A percentile compares a stretch with the other conserved stretches of the same genome.
Conservation (phyloP, 2,888 invertebrate species). For the Ectemnius lituratus region DNA sequence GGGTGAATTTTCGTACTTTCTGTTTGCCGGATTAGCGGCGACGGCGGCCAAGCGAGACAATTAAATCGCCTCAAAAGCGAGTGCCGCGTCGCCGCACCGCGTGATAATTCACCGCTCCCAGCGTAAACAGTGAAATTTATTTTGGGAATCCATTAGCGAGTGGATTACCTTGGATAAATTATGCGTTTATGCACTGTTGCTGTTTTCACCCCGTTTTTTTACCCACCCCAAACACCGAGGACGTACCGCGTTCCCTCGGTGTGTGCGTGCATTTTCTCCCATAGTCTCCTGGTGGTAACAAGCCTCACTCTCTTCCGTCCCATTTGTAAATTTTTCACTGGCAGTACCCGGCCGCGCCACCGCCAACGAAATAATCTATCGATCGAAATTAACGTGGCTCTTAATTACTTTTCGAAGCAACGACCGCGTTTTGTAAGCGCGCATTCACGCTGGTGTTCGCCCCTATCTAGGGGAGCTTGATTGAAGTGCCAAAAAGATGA, state of each 20-base stretch:
- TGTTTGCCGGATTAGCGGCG: conserved; percentile 11
- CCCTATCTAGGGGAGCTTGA: not conserved
- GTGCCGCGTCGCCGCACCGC: not conserved
- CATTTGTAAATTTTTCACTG: not conserved
- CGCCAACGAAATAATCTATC: conserved; percentile 1
- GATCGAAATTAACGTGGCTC: conserved; percentile 8
- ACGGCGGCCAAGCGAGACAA: conserved; percentile 21
- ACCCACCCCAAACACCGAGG: too few relatives aligned
- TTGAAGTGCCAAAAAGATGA: not conserved
- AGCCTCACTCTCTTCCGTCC: too few relatives aligned
- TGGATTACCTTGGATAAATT: conserved; percentile 38
- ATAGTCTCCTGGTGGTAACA: too few relatives aligned
- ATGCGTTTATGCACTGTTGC: conserved; percentile 25
- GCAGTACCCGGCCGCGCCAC: not conserved
- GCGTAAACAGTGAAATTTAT: conserved; percentile 37
- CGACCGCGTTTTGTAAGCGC: not conserved
- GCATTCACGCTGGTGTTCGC: not conserved
- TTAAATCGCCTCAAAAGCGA: conserved; percentile 36
- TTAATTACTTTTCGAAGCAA: conserved; percentile 31
- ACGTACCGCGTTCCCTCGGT: too few relatives aligned
- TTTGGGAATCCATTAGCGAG: conserved; percentile 40
- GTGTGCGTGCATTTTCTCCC: too few relatives aligned
- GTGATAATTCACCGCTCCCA: conserved; percentile 28
- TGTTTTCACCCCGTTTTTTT: conserved; percentile 4
- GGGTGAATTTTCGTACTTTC: conserved; percentile 14